phyloP scores from a whole-genome alignment of 2,888 invertebrate genomes.

The Leptopilina drosophilae region DNA sequence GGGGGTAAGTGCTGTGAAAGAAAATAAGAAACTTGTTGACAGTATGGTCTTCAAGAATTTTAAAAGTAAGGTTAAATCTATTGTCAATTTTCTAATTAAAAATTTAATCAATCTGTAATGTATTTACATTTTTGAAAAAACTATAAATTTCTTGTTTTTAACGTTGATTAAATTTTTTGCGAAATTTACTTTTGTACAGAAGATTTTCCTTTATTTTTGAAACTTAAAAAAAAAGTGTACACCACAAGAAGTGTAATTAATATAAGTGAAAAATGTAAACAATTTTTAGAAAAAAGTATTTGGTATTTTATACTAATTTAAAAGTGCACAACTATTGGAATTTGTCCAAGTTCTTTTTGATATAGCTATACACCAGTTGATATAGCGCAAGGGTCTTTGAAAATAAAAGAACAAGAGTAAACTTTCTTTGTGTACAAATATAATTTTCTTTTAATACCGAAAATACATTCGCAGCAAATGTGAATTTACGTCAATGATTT shows the following conservation, averaged over 20 bases:
- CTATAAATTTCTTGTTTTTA: not conserved
- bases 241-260: not conserved
- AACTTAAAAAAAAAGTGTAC: not conserved
- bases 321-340: constrained; percentile 16
- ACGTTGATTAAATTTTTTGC: not conserved
- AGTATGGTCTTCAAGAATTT: constrained; percentile 15
- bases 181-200: not conserved
- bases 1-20: constrained; percentile 12
- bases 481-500: not conserved
- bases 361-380: not conserved
- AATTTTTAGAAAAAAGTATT: no score
- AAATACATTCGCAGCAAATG: not conserved
- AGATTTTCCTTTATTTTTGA: constrained; percentile 26
- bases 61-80: constrained; percentile 20
- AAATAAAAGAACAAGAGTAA: constrained; percentile 7
- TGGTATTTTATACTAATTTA: constrained; percentile 3
- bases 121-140: not conserved
- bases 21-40: not conserved
- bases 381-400: constrained; percentile 9
- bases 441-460: constrained; percentile 2
- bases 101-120: not conserved
- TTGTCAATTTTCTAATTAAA: not conserved
- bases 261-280: no score
- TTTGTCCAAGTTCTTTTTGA: constrained; percentile 23
- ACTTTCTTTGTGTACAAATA: constrained; percentile 26